Evolutionary conservation across 2,113 vertebrate genomes (phyloP), one percentile per base, ranked within the genome.

Genomic region (Laticauda colubrina): DNA sequence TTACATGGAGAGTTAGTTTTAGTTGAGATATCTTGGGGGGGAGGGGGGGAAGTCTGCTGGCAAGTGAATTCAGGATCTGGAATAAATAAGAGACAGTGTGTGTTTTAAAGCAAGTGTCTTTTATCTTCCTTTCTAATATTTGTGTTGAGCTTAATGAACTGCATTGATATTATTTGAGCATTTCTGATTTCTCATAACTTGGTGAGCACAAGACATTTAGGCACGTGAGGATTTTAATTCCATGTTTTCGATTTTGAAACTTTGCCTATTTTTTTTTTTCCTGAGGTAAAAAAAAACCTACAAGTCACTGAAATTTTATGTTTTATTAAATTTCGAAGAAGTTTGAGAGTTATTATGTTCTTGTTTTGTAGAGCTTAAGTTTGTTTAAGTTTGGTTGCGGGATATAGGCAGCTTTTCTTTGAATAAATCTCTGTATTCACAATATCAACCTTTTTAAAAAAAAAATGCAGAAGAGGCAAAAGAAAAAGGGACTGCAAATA

Each of bases 1-100:
- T 90, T 69, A 89, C 91, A 24, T 88, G 24, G 1, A 0, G 86
- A 64, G 75, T 53, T 92, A 10, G 86, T 94, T 94, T 94, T 93
- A 94, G 85, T 91, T 6, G 39, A 51, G 45, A 26, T 48, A 26
- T 11, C 89, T 92, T 0, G 43, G 55, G 55, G 54, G 54, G 1
- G 21, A 0, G 0, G 53, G 53, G 53, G 53, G 53, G 53, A 1
- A 1, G 61, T 26, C 43, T 87, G 20, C 55, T 89, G 48, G 29
- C 48, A 90, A 93, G 21, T 89, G 48, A 0, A 87, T 55, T 86
- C 53, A 26, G 10, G 39, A 21, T 21, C 64, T 61, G 24, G 64
- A 81, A 48, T 89, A 39, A 39, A 51, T 10, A 89, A 59, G 85
- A 45, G 34, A 1, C 21, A 2, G 12, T 34, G 12, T n/a, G 29